Conservation (phyloP, 1,140 invertebrate species). For the Ips nitidus region DNA sequence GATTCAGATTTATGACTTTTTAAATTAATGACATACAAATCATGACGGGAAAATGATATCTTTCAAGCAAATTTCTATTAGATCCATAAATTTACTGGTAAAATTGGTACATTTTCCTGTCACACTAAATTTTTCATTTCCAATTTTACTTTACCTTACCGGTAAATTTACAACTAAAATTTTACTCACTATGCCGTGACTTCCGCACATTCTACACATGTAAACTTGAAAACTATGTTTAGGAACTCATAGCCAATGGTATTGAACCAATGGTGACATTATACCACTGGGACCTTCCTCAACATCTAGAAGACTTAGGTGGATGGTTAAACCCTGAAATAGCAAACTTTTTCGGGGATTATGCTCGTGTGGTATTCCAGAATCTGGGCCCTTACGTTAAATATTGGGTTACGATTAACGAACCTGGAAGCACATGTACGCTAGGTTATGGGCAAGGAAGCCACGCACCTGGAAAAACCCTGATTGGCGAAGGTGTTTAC, state of each 20-base stretch:
- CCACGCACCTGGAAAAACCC: slow-evolving; percentile 55
- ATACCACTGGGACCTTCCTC: slow-evolving; percentile 48
- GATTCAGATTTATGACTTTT: too few relatives aligned
- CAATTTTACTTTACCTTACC: too few relatives aligned
- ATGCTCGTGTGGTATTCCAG: slow-evolving; percentile 47
- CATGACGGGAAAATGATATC: too few relatives aligned
- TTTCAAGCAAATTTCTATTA: too few relatives aligned
- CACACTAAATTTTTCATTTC: too few relatives aligned
- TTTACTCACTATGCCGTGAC: too few relatives aligned
- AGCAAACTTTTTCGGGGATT: slow-evolving; percentile 41
- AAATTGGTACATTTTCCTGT: too few relatives aligned
- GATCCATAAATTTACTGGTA: too few relatives aligned
- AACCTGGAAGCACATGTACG: slow-evolving; percentile 47
- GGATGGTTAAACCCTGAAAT: slow-evolving; percentile 45
- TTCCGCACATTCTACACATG: too few relatives aligned
- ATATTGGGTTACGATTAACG: slow-evolving; percentile 54
- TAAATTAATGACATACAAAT: too few relatives aligned
- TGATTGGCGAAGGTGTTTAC: slow-evolving; percentile 42
- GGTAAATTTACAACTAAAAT: too few relatives aligned
- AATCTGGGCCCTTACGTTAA: slow-evolving; percentile 37
- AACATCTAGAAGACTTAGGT: slow-evolving; percentile 46
- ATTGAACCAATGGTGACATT: slow-evolving; percentile 64
- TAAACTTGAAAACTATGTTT: too few relatives aligned
- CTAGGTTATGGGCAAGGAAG: slow-evolving; percentile 20
- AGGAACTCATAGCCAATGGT: slow-evolving; percentile 49